phyloP scores from a whole-genome alignment of 2,113 vertebrate species.

The Cercopithecus mona region DNA sequence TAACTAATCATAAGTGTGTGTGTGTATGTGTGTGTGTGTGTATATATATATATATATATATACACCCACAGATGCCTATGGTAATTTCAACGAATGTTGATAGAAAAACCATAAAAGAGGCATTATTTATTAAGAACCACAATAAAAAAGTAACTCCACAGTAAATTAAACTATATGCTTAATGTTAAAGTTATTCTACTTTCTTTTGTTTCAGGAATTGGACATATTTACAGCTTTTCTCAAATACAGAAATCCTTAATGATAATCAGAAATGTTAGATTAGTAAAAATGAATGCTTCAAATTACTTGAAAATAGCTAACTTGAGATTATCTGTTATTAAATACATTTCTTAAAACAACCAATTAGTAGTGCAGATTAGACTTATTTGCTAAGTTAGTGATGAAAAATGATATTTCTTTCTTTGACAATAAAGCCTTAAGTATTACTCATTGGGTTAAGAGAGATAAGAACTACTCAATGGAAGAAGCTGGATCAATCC shows the following conservation, averaged over 20 bases:
- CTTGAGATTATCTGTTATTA: not conserved
- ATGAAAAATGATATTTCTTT: not conserved
- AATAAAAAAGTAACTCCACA: not conserved
- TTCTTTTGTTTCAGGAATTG: not conserved
- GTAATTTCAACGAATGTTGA: not conserved
- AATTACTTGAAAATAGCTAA: not conserved
- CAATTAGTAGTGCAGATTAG: not conserved
- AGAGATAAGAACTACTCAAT: not conserved
- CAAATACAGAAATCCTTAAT: not conserved
- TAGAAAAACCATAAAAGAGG: not conserved
- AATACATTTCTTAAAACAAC: not conserved
- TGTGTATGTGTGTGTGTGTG: fast-evolving
- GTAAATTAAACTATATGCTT: not conserved
- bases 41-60: not conserved
- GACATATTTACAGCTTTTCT: not conserved
- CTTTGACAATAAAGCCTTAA: not conserved
- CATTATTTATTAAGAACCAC: not conserved
- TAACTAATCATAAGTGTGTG: not conserved
- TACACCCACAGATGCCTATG: fast-evolving
- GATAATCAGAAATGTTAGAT: not conserved
- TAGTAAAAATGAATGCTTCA: not conserved
- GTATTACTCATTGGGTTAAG: not conserved
- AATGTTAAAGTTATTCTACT: not conserved
- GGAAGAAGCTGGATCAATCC: not conserved
- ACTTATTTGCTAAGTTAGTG: not conserved